A percentile compares a stretch with the other conserved stretches of the same genome.
Conservation (phyloP, 1,140 invertebrate species). For the Delia radicum region DNA sequence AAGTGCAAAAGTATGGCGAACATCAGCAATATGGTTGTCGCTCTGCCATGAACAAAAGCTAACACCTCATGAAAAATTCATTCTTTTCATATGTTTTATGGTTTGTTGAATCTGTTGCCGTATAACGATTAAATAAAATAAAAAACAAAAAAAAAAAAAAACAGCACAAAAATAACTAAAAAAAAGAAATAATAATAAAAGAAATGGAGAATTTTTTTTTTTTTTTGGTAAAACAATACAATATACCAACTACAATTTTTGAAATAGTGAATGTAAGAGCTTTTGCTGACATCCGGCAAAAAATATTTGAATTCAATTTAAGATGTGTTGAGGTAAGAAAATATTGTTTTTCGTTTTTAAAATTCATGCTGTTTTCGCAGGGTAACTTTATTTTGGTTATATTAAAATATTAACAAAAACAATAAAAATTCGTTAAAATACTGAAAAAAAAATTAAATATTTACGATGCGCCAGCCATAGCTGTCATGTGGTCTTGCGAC, state of each 20-base stretch:
- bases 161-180: not conserved
- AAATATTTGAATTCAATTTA: conserved; percentile 20
- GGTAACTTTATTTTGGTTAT: not conserved
- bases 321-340: conserved; percentile 15
- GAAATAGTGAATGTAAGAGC: conserved; percentile 6
- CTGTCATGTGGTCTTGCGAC: no score
- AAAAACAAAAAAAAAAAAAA: no score
- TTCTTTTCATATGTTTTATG: conserved; percentile 54
- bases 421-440: no score
- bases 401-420: no score
- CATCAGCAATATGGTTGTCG: conserved; percentile 12
- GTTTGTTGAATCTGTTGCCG: conserved; percentile 46
- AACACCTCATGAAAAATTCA: conserved; percentile 55
- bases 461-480: no score
- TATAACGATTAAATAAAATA: conserved; percentile 16
- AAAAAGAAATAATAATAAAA: not conserved
- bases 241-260: not conserved
- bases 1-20: conserved; percentile 26
- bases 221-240: not conserved
- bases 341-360: not conserved
- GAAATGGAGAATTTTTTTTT: not conserved
- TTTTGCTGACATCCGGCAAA: conserved; percentile 19
- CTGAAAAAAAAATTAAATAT: no score
- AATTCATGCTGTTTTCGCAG: not conserved
- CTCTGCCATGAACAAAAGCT: conserved; percentile 47